A percentile compares a stretch with the other conserved stretches of the same genome.
phyloP scores from a whole-genome alignment of 2,888 invertebrate species.

The Campopleginae sp. region DNA sequence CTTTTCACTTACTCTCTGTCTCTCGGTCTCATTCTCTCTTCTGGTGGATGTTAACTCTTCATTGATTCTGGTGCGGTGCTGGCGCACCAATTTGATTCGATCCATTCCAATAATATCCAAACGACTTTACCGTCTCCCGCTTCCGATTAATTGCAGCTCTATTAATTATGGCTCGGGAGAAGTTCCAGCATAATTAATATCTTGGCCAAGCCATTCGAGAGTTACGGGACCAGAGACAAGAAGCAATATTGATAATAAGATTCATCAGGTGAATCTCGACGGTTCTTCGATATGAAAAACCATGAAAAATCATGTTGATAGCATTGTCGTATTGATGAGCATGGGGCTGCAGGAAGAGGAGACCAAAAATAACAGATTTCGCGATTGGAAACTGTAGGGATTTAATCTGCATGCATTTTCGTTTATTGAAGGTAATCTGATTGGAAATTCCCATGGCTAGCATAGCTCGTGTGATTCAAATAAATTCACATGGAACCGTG shows the following conservation, averaged over 20 bases:
- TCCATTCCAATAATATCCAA: conserved; percentile 68
- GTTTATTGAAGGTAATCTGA: not conserved
- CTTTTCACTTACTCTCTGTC: conserved; percentile 29
- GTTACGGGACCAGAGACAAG: conserved; percentile 38
- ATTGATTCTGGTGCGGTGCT: conserved; percentile 55
- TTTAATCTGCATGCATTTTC: not conserved
- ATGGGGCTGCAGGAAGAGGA: not conserved
- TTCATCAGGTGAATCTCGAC: conserved; percentile 26
- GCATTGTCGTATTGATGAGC: not conserved
- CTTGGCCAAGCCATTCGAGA: conserved; percentile 46
- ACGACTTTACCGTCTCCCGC: conserved; percentile 62
- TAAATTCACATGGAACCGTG: not conserved
- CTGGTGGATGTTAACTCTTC: conserved; percentile 60
- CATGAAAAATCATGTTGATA: not conserved
- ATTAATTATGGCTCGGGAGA: conserved; percentile 54
- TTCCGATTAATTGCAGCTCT: conserved; percentile 66
- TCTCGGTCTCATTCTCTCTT: conserved; percentile 46
- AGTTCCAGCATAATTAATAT: conserved; percentile 58
- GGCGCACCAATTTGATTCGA: conserved; percentile 59
- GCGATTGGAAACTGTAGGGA: not conserved
- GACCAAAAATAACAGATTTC: not conserved
- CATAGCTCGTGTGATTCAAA: not conserved
- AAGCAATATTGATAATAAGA: conserved; percentile 48
- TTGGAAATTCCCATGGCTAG: not conserved
- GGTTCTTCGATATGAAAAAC: not conserved